Evolutionary conservation across 2,888 invertebrate species (phyloP).

Genomic region (Aphidius colemani): DNA sequence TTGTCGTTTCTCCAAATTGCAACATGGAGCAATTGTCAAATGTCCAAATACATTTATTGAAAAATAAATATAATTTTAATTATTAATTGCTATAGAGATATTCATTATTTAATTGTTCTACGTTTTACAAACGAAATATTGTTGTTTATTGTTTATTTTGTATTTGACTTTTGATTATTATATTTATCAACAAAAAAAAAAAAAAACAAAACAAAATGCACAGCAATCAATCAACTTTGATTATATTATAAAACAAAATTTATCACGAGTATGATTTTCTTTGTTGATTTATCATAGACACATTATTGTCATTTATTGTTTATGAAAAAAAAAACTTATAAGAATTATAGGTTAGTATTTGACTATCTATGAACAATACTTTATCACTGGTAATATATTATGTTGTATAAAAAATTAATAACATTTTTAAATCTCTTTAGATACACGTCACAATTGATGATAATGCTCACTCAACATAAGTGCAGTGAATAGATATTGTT

Average conservation of each 20-base stretch:
- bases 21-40: constrained; percentile 12
- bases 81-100: not conserved
- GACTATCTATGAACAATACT: too few relatives aligned
- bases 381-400: too few relatives aligned
- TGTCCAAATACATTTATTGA: not conserved
- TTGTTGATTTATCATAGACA: too few relatives aligned
- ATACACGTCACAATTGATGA: not conserved
- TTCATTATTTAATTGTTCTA: not conserved
- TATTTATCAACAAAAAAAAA: not conserved
- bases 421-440: too few relatives aligned
- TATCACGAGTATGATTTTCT: too few relatives aligned
- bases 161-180: too few relatives aligned
- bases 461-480: not conserved
- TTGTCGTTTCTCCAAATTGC: constrained; percentile 14
- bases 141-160: too few relatives aligned
- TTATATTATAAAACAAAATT: too few relatives aligned
- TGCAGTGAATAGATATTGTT: not conserved
- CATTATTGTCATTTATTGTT: too few relatives aligned
- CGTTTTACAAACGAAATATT: not conserved
- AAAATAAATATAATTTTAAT: not conserved
- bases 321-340: not conserved
- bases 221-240: too few relatives aligned
- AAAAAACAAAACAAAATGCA: not conserved
- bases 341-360: too few relatives aligned
- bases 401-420: too few relatives aligned